Evolutionary conservation across 2,888 invertebrate genomes (phyloP).

Genomic region (Ryuthela nishihirai): DNA sequence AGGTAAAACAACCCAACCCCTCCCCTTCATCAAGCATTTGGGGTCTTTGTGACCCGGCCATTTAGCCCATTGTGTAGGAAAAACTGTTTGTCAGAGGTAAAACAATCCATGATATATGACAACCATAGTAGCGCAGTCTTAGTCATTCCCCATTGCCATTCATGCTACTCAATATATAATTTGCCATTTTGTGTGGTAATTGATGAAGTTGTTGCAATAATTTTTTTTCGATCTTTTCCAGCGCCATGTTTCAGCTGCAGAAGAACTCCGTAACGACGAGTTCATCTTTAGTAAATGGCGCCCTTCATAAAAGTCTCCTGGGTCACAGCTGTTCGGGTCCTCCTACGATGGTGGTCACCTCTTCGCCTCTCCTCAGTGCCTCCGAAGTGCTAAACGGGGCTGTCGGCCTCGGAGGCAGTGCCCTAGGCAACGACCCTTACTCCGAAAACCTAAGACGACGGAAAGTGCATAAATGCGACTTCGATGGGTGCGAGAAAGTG

Average conservation of each 20-base stretch:
- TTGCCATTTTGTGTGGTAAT: no score
- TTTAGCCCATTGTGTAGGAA: no score
- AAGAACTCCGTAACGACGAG: slow-evolving; percentile 9
- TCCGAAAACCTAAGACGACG: slow-evolving; percentile 51
- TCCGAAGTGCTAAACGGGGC: slow-evolving; percentile 16
- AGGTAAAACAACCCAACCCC: no score
- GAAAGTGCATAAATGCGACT: slow-evolving; percentile 83
- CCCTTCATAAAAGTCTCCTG: slow-evolving; percentile 21
- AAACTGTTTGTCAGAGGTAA: no score
- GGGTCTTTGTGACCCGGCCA: no score
- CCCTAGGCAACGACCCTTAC: slow-evolving; percentile 40
- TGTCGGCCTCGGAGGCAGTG: slow-evolving; percentile 19
- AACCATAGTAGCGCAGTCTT: no score
- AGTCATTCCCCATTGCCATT: no score
- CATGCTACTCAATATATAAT: no score
- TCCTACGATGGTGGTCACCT: slow-evolving; percentile 5
- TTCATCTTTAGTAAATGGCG: background rate
- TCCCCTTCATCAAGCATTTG: no score
- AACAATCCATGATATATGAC: no score
- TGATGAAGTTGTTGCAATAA: no score
- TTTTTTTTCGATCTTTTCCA: slow-evolving; percentile 6
- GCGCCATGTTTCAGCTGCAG: slow-evolving; percentile 39
- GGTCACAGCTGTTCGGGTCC: background rate
- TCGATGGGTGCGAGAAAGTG: slow-evolving; percentile 82
- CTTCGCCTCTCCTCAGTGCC: slow-evolving; percentile 7